Conservation (phyloP, 2,888 invertebrate species). For the Steromphala cineraria region DNA sequence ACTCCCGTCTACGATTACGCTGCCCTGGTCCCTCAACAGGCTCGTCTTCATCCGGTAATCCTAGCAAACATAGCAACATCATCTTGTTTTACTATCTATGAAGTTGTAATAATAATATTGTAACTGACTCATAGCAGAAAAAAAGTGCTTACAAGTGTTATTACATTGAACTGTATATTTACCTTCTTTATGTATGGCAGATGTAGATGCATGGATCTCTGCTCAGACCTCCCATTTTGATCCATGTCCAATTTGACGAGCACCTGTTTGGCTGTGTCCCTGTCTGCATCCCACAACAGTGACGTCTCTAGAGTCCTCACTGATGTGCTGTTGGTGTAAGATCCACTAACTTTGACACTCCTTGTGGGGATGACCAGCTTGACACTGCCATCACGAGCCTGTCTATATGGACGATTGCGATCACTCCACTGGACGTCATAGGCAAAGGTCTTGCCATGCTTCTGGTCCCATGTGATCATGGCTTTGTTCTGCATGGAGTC, state of each 20-base stretch:
- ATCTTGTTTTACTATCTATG: too few relatives aligned
- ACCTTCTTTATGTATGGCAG: conserved; percentile 49
- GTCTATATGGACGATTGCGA: conserved; percentile 40
- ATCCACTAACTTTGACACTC: conserved; percentile 50
- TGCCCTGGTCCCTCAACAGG: conserved; percentile 36
- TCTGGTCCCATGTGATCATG: conserved; percentile 54
- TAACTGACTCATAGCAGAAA: too few relatives aligned
- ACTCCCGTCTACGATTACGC: conserved; percentile 46
- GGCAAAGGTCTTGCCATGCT: conserved; percentile 47
- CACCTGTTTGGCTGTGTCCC: conserved; percentile 57
- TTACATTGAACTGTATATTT: background rate
- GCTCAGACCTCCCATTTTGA: conserved; percentile 40
- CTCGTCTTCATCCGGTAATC: conserved; percentile 49
- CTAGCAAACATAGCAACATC: conserved; percentile 31
- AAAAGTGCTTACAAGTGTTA: too few relatives aligned
- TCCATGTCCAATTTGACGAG: conserved; percentile 42
- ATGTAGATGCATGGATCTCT: conserved; percentile 45
- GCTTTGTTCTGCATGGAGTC: conserved; percentile 40
- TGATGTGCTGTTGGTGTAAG: conserved; percentile 38
- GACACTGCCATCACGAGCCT: conserved; percentile 44
- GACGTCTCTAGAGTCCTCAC: conserved; percentile 34
- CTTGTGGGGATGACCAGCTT: conserved; percentile 51
- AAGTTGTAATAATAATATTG: too few relatives aligned
- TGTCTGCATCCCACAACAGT: conserved; percentile 63
- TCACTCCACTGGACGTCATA: conserved; percentile 38